Percentiles rank a stretch among this genome's conserved stretches.
These are phyloP conservation scores for Lucifuga dentata DNA, from an alignment of 2,113 vertebrate species.

Conservation along the genomic window DNA sequence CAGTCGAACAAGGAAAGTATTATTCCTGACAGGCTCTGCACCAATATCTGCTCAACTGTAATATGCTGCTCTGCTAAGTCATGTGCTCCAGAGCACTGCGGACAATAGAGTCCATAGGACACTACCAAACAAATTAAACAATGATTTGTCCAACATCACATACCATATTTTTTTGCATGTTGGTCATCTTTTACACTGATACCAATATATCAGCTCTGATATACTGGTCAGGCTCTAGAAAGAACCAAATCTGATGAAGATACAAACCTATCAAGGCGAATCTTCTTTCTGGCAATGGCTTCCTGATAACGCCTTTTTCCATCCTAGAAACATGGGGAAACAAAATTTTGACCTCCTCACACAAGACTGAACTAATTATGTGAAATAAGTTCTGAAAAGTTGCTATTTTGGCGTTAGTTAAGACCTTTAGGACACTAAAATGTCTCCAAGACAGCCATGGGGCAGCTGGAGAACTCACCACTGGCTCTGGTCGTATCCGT, in stretches of 20 bases:
- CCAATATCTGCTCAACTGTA: constrained; percentile 51
- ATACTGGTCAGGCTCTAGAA: neutral
- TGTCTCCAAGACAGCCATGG: neutral
- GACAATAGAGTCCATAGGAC: constrained; percentile 30
- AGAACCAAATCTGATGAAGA: neutral
- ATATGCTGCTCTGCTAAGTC: constrained; percentile 54
- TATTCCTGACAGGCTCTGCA: constrained; percentile 46
- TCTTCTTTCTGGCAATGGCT: constrained; percentile 93
- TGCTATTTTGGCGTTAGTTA: no score
- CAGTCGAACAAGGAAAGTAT: constrained; percentile 63
- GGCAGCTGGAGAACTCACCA: constrained; percentile 80
- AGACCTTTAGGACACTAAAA: neutral
- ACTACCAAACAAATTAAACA: neutral
- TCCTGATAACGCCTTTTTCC: constrained; percentile 93
- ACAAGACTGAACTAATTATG: neutral
- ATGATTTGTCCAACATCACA: neutral
- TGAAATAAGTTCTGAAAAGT: neutral
- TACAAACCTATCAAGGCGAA: constrained; percentile 90
- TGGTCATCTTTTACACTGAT: neutral
- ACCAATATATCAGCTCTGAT: neutral
- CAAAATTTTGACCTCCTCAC: neutral
- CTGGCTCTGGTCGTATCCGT: constrained; percentile 88
- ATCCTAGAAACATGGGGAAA: constrained; percentile 81
- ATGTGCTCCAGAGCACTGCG: constrained; percentile 32
- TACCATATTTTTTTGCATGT: neutral